Base-by-base conservation (phyloP, 37 sponge, comb jelly and placozoan genomes). In the Mnemiopsis leidyi region DNA sequence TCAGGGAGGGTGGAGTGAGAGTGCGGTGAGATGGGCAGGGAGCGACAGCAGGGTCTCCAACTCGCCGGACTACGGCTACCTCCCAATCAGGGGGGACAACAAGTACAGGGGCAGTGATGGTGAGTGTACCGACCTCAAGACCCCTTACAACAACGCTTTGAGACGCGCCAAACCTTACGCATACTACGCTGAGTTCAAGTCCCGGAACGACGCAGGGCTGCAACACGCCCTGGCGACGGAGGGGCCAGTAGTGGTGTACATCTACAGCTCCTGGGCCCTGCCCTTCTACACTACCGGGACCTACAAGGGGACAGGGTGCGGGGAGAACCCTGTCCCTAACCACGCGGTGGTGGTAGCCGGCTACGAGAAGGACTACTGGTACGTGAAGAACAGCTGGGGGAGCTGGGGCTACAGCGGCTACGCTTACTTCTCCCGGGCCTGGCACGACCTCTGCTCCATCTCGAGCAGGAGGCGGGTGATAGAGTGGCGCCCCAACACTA, bases 301-400 rank as follows among this genome's bases (percentile, higher is more conserved):
- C 75, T 71, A 29, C 30, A 71, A 5, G 20, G 75, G 75, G 3
- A 18, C 5, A 13, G 75, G 75, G 75, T 71, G 75, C n/a, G 30
- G 75, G 25, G n/a, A 2, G 30, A 71, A n/a, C 30, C 30, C 26
- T 7, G 20, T 25, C n/a, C 26, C 30, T 25, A 71, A 71, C n/a
- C 75, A 71, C 30, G 75, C 75, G 5, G 75, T 71, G 30, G 75
- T 71, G 30, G 75, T 28, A 3, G 75, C 75, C 30, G 75, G 75
- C 3, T 71, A 71, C 20, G 75, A 71, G 75, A 71, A 71, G 75
- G 75, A 71, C 20, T 71, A 71, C 75, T 71, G 75, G 75, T 71
- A 71, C 75, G 30, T 71, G 30, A 71, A 71, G 75, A 71, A 71
- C 30, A 71, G 75, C 20, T 71, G 75, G 75, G 75, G 75, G 5